Percentiles rank a stretch among this genome's conserved stretches.
Evolutionary conservation across 64 coral and sea anemone species (phyloP).

Genomic region (Stichodactyla helianthus): DNA sequence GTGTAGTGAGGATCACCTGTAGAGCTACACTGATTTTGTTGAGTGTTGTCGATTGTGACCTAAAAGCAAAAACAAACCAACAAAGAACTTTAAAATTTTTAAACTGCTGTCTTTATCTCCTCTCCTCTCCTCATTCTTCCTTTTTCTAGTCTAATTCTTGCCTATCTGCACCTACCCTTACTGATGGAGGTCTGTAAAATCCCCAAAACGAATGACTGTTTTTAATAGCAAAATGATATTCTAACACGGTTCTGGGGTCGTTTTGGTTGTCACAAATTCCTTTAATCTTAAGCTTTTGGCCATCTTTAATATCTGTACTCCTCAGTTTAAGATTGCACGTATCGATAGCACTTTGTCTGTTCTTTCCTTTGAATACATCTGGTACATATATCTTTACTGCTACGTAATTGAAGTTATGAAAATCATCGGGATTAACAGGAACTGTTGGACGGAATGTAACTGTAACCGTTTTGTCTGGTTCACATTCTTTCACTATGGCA

Average conservation of each 20-base stretch:
- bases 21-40: slow-evolving; percentile 19
- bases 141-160: not conserved
- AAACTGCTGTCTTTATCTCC: no score
- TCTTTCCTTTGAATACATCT: not conserved
- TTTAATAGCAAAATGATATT: not conserved
- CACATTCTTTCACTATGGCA: slow-evolving; percentile 19
- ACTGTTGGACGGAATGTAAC: slow-evolving; percentile 40
- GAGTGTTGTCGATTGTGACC: slow-evolving; percentile 35
- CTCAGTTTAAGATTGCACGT: slow-evolving; percentile 4
- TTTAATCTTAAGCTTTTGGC: not conserved
- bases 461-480: not conserved
- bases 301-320: not conserved
- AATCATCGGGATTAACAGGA: slow-evolving; percentile 8
- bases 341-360: not conserved
- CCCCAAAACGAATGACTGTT: slow-evolving; percentile 13
- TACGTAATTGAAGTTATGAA: not conserved
- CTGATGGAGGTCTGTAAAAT: not conserved
- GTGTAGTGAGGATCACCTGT: slow-evolving; percentile 68
- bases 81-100: no score
- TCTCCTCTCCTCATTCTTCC: no score
- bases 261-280: slow-evolving; percentile 27
- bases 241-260: not conserved
- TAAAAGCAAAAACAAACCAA: slow-evolving; percentile 4
- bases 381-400: slow-evolving; percentile 16
- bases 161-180: not conserved